These are phyloP conservation scores for Pristionchus fissidentatus DNA, from an alignment of 2,888 invertebrate species.

Conservation along the genomic window DNA sequence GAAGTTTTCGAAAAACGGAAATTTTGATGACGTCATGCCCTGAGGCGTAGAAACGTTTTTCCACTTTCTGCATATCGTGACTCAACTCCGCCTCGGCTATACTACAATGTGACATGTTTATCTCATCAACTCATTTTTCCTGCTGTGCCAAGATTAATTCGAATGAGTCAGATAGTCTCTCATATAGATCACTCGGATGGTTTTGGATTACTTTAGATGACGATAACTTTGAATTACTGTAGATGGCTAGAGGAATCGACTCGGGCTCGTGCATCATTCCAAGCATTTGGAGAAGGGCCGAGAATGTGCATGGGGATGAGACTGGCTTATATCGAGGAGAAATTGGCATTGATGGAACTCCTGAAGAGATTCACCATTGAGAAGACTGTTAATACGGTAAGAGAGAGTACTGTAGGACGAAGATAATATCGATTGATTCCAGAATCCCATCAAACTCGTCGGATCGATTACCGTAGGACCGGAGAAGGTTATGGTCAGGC, in stretches of 20 bases:
- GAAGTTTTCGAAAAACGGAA: no score
- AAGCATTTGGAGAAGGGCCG: conserved; percentile 67
- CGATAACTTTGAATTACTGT: neutral
- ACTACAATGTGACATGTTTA: no score
- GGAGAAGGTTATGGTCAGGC: conserved; percentile 22
- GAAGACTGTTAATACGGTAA: conserved; percentile 34
- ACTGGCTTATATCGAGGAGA: conserved; percentile 68
- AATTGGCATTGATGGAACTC: conserved; percentile 63
- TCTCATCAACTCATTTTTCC: no score
- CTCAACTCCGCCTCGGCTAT: no score
- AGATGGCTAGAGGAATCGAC: conserved; percentile 50
- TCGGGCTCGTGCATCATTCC: conserved; percentile 27
- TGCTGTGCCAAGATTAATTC: no score
- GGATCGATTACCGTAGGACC: conserved; percentile 40
- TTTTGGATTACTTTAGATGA: no score
- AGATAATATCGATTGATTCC: neutral
- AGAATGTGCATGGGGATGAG: conserved; percentile 70
- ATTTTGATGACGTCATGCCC: no score
- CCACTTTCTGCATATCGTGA: no score
- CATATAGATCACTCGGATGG: no score
- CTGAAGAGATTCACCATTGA: conserved; percentile 49
- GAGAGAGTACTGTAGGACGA: neutral
- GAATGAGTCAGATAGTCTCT: no score
- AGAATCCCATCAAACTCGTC: conserved; percentile 22
- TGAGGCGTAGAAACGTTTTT: no score